Base-by-base conservation (phyloP, 2,113 vertebrate genomes). In the Neotoma lepida region DNA sequence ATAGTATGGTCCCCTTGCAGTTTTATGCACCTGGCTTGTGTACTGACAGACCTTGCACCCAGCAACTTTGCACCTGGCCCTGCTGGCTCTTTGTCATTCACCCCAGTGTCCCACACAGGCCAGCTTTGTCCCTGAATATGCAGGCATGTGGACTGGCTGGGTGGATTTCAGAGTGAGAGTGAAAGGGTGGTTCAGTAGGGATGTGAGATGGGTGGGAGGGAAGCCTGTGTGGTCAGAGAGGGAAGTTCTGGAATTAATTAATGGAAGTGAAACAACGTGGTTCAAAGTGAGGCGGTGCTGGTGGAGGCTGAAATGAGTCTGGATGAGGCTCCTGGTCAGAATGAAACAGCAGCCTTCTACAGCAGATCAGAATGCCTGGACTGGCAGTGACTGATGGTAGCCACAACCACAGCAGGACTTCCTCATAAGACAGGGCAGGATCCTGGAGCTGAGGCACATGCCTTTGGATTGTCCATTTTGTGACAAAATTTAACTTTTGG, bases 361-460 rank as follows among this genome's bases (percentile, higher is more conserved):
- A 20, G 1, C 49, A 41, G 56, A 35, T 0, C 0, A 58, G 51
- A 68, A 28, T 7, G 1, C 49, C 44, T 18, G 6, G 9, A 15
- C 12, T 14, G 1, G 17, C 76, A 41, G 44, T 46, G 58, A 39
- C 71, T 4, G 13, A 33, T 18, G 0, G 10, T 2, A n/a, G 26
- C 0, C 15, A 1, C 33, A 51, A 22, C 88, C 0, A 1, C 54
- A 1, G 35, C 0, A 1, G 74, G 56, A 15, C 61, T 76, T 92
- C 73, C 77, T 74, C 0, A 4, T 54, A 1, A n/a, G 41, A 22
- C 35, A 9, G 10, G 0, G 10, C 22, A 4, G 5, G 71, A 10
- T 44, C 24, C 4, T 0, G 5, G 73, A 9, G 54, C 54, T 15
- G 41, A n/a, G 22, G 26, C 41, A 30, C 10, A 0, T 33, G 51